Evolutionary conservation across 2,888 invertebrate species (phyloP).

Genomic region (Catocala nupta): DNA sequence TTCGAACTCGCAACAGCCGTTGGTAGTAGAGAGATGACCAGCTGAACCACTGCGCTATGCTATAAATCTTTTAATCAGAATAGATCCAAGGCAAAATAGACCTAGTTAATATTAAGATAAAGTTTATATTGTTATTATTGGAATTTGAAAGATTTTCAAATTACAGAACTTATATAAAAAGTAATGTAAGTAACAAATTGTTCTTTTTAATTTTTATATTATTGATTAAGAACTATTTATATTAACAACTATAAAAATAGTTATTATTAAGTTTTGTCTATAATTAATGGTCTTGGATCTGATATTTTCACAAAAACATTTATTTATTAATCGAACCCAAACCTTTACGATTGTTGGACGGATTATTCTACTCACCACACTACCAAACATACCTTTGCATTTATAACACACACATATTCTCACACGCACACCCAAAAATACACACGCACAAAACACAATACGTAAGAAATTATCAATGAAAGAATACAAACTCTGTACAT

Average conservation of each 20-base stretch:
- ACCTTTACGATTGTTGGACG: no score
- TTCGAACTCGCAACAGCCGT: no score
- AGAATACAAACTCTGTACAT: conserved; percentile 32
- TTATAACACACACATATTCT: background rate
- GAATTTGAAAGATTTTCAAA: conserved; percentile 15
- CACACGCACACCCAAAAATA: background rate
- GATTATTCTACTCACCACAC: background rate
- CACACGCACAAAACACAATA: background rate
- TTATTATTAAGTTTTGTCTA: no score
- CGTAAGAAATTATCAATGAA: conserved; percentile 17
- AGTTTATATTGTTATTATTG: conserved; percentile 9
- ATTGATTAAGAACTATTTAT: no score
- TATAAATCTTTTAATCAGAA: background rate
- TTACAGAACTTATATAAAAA: conserved; percentile 8
- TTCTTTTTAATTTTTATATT: no score
- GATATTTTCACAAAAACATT: no score
- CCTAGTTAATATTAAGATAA: fast-evolving
- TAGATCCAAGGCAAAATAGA: conserved; percentile 4
- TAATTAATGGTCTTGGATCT: no score
- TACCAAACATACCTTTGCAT: background rate
- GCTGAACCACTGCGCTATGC: no score
- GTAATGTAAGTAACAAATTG: conserved; percentile 10
- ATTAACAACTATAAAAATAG: no score
- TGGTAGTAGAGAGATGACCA: no score
- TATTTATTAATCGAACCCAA: no score